These are phyloP conservation scores for Drosophila kanekoi DNA, from an alignment of 2,888 invertebrate species.

Conservation along the genomic window DNA sequence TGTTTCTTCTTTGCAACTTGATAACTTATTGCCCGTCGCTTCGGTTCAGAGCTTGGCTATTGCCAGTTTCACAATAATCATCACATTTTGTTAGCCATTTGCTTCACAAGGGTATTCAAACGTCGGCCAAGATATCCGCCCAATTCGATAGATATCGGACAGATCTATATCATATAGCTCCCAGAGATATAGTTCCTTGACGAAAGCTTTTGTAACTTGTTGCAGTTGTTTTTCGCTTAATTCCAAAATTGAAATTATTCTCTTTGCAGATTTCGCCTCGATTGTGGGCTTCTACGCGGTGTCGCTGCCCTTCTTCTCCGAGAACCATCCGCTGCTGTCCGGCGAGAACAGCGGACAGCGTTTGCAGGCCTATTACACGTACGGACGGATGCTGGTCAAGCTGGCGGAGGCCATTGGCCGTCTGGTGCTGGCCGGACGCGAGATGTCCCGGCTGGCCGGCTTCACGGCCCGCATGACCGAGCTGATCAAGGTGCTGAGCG, in stretches of 20 bases:
- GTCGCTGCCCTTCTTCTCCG: constrained; percentile 95
- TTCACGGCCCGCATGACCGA: constrained; percentile 97
- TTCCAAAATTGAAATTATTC: neutral
- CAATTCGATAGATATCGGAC: too few relatives aligned
- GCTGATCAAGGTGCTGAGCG: constrained; percentile 92
- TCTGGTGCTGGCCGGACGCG: constrained; percentile 96
- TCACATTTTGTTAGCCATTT: too few relatives aligned
- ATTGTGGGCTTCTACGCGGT: constrained; percentile 98
- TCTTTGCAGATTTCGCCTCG: constrained; percentile 93
- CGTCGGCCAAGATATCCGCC: too few relatives aligned
- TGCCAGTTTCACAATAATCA: too few relatives aligned
- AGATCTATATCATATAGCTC: too few relatives aligned
- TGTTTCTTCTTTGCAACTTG: too few relatives aligned
- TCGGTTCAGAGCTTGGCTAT: too few relatives aligned
- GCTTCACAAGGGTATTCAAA: too few relatives aligned
- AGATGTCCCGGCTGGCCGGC: constrained; percentile 95
- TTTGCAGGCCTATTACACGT: constrained; percentile 97
- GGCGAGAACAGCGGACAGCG: constrained; percentile 90
- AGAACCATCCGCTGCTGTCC: constrained; percentile 89
- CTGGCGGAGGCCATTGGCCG: constrained; percentile 99
- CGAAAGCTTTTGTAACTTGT: too few relatives aligned
- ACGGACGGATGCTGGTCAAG: constrained; percentile 92
- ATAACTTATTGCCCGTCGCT: too few relatives aligned
- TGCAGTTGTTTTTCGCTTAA: neutral
- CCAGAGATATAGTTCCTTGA: too few relatives aligned